Evolutionary conservation across 2,113 vertebrate species (phyloP).

Genomic region (Cavia aperea): DNA sequence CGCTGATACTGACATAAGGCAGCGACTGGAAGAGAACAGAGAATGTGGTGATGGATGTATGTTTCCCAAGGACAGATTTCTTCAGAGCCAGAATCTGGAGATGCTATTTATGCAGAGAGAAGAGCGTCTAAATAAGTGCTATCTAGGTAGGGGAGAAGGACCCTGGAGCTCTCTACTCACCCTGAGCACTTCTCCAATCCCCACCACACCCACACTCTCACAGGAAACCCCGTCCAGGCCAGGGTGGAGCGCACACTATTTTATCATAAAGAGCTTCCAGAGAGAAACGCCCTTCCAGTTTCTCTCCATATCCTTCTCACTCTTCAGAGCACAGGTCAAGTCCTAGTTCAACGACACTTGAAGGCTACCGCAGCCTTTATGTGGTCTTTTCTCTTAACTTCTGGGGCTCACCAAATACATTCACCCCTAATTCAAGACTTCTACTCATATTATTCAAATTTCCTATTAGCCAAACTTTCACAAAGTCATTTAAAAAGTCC

Average conservation of each 20-base stretch:
- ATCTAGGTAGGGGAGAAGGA: background rate
- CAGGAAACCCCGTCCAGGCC: background rate
- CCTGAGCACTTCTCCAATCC: background rate
- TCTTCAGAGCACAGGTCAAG: background rate
- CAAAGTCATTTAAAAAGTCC: background rate
- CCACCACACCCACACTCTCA: background rate
- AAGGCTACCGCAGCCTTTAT: background rate
- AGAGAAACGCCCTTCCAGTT: background rate
- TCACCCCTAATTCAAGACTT: background rate
- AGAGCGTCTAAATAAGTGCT: background rate
- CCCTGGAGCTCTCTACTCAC: background rate
- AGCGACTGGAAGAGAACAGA: conserved; percentile 12
- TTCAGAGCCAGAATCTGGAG: background rate
- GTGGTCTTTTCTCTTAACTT: conserved; percentile 21
- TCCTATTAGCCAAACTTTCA: conserved; percentile 33
- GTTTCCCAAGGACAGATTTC: background rate
- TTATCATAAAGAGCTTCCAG: background rate
- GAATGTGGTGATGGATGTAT: background rate
- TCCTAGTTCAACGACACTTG: background rate
- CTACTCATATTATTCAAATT: background rate
- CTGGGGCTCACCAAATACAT: background rate
- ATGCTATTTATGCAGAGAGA: background rate
- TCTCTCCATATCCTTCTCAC: conserved; percentile 8
- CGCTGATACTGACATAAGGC: background rate
- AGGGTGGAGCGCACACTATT: background rate